These are phyloP conservation scores for Berghia stephanieae DNA, from an alignment of 1,140 invertebrate species.

Conservation along the genomic window DNA sequence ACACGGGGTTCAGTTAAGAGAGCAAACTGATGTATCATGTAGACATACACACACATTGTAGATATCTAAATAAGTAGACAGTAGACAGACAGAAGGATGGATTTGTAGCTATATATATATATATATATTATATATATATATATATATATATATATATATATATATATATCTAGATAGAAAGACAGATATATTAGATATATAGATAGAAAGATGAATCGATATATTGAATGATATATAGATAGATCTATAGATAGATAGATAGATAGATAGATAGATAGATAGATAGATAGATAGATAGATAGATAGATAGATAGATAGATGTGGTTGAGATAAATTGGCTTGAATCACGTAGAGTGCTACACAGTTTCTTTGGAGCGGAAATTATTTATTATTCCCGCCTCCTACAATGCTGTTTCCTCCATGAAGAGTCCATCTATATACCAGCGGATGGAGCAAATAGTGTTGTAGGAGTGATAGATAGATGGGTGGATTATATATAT, in stretches of 20 bases:
- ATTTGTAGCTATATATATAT: background rate
- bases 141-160: no score
- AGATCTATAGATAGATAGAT: conserved; percentile 9
- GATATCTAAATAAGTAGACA: background rate
- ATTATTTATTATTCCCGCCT: no score
- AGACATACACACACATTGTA: background rate
- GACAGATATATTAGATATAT: background rate
- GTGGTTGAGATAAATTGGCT: background rate
- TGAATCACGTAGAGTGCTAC: no score
- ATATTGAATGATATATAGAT: conserved; percentile 11
- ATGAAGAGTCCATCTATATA: no score
- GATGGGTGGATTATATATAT: no score
- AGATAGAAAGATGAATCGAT: background rate
- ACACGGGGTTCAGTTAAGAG: background rate
- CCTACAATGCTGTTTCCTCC: no score
- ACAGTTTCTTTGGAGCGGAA: no score
- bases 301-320: background rate
- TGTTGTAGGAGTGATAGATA: no score
- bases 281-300: conserved; percentile 9
- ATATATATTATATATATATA: conserved; percentile 8
- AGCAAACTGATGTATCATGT: background rate
- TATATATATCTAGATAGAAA: no score
- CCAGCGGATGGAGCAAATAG: no score
- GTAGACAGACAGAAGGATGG: background rate
- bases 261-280: conserved; percentile 9